A percentile compares a stretch with the other conserved stretches of the same genome.
phyloP scores from a whole-genome alignment of 2,113 vertebrate genomes.

The Arizona elegans region DNA sequence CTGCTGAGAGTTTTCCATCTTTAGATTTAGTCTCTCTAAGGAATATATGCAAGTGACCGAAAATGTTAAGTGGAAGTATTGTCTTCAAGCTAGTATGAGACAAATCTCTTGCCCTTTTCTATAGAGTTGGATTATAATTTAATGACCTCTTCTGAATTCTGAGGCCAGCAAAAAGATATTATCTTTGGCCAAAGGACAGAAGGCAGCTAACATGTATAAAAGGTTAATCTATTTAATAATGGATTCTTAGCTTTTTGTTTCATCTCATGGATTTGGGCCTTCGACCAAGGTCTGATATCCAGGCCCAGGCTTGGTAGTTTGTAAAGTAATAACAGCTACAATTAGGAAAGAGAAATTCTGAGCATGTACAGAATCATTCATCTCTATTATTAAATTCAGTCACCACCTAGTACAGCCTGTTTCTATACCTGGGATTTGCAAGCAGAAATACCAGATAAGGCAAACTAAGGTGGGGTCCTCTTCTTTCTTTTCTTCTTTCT shows the following conservation, averaged over 20 bases:
- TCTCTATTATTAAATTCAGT: neutral
- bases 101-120: constrained; percentile 29
- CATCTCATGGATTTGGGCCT: constrained; percentile 8
- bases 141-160: constrained; percentile 47
- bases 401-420: neutral
- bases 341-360: constrained; percentile 1
- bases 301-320: neutral
- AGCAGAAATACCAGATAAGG: neutral
- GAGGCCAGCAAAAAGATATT: constrained; percentile 46
- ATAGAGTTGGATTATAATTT: constrained; percentile 38
- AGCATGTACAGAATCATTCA: neutral
- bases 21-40: constrained; percentile 15
- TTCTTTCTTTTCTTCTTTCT: neutral
- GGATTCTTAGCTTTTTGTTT: constrained; percentile 29
- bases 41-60: constrained; percentile 28
- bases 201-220: constrained; percentile 48
- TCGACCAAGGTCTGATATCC: neutral
- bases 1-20: constrained; percentile 11
- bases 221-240: constrained; percentile 47
- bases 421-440: neutral
- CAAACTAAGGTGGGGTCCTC: neutral
- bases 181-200: constrained; percentile 50
- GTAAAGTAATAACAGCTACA: neutral
- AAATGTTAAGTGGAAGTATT: constrained; percentile 41
- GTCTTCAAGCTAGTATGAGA: constrained; percentile 32